Evolutionary conservation across 2,888 invertebrate genomes (phyloP), one percentile per base, ranked within the genome.

Genomic region (Phytoseiulus persimilis): DNA sequence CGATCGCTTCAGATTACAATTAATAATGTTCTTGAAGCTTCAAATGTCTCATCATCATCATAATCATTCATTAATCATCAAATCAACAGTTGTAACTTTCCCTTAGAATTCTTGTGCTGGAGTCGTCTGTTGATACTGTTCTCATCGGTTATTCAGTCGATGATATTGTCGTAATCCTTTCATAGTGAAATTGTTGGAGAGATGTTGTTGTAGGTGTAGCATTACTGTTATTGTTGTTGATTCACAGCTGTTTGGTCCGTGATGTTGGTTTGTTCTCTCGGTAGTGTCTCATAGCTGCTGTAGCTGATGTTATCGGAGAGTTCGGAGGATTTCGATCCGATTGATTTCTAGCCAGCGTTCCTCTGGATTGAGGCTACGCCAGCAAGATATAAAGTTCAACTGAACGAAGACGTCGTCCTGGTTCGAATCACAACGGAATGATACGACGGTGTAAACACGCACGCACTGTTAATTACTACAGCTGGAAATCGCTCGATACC

Each of bases 151-250:
- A 65, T 28, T 65, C 65, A 23, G 28, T 65, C 23, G 28, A 65
- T 65, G 65, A 23, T 23, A 11, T 65, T 65, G 65, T 65, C 9
- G 65, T 65, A 65, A 11, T 65, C 28, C 11, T 65, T 65, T 14
- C 65, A 23, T 65, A 2, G 5, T 23, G 14, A 11, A 1, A 65
- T 18, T 18, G 65, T 65, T 65, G 65, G 5, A 14, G 65, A 23
- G 65, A 23, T 65, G 65, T 23, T 65, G 1, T 65, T 28, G 18
- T 65, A 14, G 14, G 18, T 65, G 1, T 65, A 1, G 2, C 65
- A 14, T 83, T 83, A 28, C 31, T 83, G 83, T 83, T 83, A 28
- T 83, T 83, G 6, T 83, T 83, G 31, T 83, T 83, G 32, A 23
- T 65, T 23, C 65, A 65, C 23, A 65, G 65, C 65, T 65, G 65